These are phyloP conservation scores for Drosophila atroscutellata DNA, from an alignment of 2,888 invertebrate genomes.

Conservation along the genomic window DNA sequence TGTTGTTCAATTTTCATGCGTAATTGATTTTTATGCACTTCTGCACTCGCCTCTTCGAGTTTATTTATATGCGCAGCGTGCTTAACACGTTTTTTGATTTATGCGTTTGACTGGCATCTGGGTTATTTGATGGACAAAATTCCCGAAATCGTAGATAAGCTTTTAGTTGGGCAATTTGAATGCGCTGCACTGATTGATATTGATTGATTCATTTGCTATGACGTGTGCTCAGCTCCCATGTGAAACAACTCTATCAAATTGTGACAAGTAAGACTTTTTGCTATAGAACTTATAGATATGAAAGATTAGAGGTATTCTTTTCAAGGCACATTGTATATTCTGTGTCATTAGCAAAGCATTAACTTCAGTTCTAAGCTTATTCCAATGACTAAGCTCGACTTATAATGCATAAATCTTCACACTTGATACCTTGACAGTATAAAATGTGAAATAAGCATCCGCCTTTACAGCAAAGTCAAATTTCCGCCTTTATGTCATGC, in stretches of 20 bases:
- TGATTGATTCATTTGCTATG: conserved; percentile 16
- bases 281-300: no score
- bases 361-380: conserved; percentile 21
- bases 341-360: conserved; percentile 37
- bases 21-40: conserved; percentile 77
- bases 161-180: conserved; percentile 29
- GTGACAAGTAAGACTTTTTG: no score
- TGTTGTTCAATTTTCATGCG: conserved; percentile 71
- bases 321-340: conserved; percentile 27
- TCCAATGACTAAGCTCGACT: conserved; percentile 39
- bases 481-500: conserved; percentile 50
- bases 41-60: neutral
- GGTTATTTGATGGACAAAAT: conserved; percentile 50
- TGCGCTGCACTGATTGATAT: conserved; percentile 25
- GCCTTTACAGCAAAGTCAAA: conserved; percentile 47
- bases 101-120: conserved; percentile 46
- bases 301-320: neutral
- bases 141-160: conserved; percentile 40
- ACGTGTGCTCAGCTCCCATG: neutral
- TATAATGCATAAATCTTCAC: conserved; percentile 33
- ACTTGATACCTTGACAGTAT: conserved; percentile 18
- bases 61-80: conserved; percentile 65
- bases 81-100: conserved; percentile 61
- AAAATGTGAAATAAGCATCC: conserved; percentile 53
- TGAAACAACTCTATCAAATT: neutral